Percentiles rank a stretch among this genome's conserved stretches.
Conservation (phyloP, 2,113 vertebrate genomes). For the Cavia porcellus region DNA sequence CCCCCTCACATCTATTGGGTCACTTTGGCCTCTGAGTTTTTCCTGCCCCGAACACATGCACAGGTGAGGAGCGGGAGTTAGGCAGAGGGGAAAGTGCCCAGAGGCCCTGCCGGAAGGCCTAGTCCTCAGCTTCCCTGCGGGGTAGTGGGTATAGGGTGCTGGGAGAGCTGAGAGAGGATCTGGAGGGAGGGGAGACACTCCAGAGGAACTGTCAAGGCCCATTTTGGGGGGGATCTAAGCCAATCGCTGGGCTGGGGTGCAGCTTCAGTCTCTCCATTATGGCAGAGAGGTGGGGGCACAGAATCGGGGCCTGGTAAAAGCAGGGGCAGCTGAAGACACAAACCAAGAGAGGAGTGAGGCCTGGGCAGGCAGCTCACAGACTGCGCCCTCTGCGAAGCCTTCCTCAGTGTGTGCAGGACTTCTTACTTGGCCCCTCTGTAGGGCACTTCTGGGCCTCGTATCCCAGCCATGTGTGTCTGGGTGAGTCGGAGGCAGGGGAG, state of each 20-base stretch:
- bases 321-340: background rate
- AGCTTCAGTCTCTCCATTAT: background rate
- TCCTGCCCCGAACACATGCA: background rate
- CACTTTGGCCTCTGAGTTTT: background rate
- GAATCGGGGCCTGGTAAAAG: background rate
- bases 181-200: background rate
- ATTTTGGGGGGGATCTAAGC: background rate
- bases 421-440: background rate
- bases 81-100: background rate
- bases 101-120: background rate
- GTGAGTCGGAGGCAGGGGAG: background rate
- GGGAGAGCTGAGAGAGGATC: background rate
- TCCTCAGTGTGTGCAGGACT: background rate
- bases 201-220: background rate
- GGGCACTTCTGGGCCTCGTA: background rate
- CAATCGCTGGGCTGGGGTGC: too few relatives aligned
- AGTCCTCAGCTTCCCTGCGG: background rate
- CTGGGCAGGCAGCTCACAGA: rapidly evolving
- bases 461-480: too few relatives aligned
- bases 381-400: background rate
- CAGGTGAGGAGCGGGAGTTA: background rate
- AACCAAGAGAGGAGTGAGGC: background rate
- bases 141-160: too few relatives aligned
- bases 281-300: background rate
- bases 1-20: background rate